A percentile compares a stretch with the other conserved stretches of the same genome.
Conservation (phyloP, 2,888 invertebrate genomes). For the Acanthosepion pharaonis region DNA sequence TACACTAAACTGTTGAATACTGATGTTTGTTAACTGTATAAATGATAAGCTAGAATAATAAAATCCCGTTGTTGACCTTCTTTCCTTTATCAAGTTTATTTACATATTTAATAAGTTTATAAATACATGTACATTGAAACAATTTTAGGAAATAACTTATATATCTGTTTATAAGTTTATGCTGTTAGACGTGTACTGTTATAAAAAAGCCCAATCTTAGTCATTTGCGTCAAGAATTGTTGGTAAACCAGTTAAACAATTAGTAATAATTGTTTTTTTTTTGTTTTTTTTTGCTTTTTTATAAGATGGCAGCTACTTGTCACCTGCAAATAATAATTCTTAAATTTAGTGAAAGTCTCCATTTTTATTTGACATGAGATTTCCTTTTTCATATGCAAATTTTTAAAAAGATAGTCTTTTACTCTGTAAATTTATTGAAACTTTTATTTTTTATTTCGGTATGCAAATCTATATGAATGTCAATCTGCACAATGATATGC, state of each 20-base stretch:
- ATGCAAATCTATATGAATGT: no score
- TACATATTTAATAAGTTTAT: background rate
- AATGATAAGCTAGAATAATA: background rate
- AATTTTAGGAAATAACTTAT: background rate
- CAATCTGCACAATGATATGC: background rate
- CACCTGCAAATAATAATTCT: background rate
- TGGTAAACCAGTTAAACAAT: background rate
- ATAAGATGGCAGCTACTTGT: background rate
- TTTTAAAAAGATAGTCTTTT: background rate
- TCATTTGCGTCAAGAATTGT: background rate
- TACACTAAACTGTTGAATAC: background rate
- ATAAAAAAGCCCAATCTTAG: background rate
- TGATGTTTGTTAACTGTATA: no score
- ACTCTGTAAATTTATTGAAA: background rate
- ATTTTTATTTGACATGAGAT: background rate
- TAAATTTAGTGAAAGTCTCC: background rate
- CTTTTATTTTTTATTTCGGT: no score
- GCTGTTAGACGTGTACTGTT: background rate
- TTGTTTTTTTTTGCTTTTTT: background rate
- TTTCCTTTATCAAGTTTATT: background rate
- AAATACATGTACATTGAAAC: background rate
- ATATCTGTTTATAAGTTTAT: background rate
- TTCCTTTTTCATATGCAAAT: background rate
- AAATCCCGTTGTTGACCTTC: background rate
- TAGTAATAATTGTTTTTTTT: background rate